These are phyloP conservation scores for Eulemur albifrons DNA, from an alignment of 2,797 vertebrate genomes.

Conservation along the genomic window DNA sequence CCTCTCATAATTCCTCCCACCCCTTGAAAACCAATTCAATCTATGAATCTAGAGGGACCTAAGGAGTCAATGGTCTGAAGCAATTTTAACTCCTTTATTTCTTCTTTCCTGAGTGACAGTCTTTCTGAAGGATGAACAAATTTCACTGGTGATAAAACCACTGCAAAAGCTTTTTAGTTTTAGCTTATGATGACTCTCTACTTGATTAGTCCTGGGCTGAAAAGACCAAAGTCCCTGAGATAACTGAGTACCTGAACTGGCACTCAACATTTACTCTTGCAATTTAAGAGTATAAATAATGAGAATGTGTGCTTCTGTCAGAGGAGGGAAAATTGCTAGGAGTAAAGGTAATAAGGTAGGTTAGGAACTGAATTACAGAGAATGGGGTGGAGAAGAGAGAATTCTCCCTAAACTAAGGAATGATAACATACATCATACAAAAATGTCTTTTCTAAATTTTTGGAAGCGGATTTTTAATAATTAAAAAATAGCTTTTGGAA, in stretches of 20 bases:
- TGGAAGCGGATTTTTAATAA: conserved; percentile 44
- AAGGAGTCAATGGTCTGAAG: conserved; percentile 79
- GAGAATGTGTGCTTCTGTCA: conserved; percentile 66
- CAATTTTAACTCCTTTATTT: conserved; percentile 82
- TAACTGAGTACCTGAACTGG: conserved; percentile 71
- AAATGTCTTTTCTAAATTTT: conserved; percentile 33
- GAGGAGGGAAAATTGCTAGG: conserved; percentile 36
- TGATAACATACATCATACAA: conserved; percentile 38
- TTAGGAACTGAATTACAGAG: conserved; percentile 5
- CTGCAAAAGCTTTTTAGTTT: conserved; percentile 81
- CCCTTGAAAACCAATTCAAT: conserved; percentile 82
- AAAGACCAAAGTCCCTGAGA: conserved; percentile 58
- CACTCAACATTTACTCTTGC: conserved; percentile 58
- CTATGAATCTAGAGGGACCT: conserved; percentile 80
- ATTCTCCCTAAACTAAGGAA: conserved; percentile 40
- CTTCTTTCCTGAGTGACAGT: conserved; percentile 80
- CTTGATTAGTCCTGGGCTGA: conserved; percentile 80
- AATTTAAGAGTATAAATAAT: conserved; percentile 69
- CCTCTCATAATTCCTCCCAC: conserved; percentile 74
- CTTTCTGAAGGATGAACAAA: conserved; percentile 82
- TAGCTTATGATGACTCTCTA: conserved; percentile 81
- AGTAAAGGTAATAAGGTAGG: conserved; percentile 37
- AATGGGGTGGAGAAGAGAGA: neutral
- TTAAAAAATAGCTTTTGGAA: conserved; percentile 12
- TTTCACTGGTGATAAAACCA: conserved; percentile 85